Base-by-base conservation (phyloP, 2,888 invertebrate species). In the Patella ulyssiponensis region DNA sequence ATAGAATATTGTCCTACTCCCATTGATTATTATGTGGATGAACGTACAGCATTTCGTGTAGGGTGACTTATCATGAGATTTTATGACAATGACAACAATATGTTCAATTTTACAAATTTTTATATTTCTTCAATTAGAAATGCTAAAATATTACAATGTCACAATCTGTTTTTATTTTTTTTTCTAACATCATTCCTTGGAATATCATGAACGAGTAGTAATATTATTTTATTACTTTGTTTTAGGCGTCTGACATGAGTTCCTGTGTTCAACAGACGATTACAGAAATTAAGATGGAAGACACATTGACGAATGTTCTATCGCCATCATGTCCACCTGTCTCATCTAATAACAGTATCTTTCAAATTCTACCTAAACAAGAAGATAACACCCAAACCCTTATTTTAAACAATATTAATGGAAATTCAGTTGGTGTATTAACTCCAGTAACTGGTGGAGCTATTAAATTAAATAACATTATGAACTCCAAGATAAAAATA, bases 401-500 rank as follows among this genome's bases (percentile, higher is more conserved):
- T 20, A 27, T 73, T n/a, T 64, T 73, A 71, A 74, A 64, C 44
- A 44, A 71, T 52, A 64, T 64, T 9, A 64, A 64, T 58, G 58
- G 51, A 15, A 71, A 54, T 27, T 20, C 74, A 9, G 56, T 52
- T 51, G 56, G 69, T 52, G 53, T 44, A 33, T 64, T 56, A 20
- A 54, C 76, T 23, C 56, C 77, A n/a, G 76, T 76, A 14, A 70
- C 75, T 56, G 52, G 71, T 27, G 73, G 79, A 56, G 76, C 77
- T 15, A 76, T 80, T 54, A 83, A 81, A 20, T 78, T 86, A 64
- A 81, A 84, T 70, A 83, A 85, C 27, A 88, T 90, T 71, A 77
- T 89, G 64, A 88, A 88, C 77, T 85, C 86, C n/a, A 88, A 89
- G 76, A 85, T 89, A 27, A 88, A 88, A 79, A 90, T 90, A 15